These are phyloP conservation scores for Rhabdomys dilectus DNA, from an alignment of 2,113 vertebrate species.

Conservation along the genomic window DNA sequence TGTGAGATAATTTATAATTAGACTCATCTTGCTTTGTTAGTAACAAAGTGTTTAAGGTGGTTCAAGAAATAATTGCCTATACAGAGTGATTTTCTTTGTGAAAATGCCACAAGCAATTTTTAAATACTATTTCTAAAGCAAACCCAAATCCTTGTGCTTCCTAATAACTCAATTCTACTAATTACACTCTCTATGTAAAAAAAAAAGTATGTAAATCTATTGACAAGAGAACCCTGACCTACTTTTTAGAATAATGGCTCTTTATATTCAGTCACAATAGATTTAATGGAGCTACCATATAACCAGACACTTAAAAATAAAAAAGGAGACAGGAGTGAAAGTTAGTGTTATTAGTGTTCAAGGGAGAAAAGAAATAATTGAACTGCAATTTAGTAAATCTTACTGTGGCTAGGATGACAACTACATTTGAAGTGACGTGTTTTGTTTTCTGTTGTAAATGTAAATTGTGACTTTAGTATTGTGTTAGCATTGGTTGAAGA, in stretches of 20 bases:
- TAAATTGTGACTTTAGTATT: not conserved
- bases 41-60: conserved; percentile 41
- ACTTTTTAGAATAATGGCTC: conserved; percentile 57
- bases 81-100: conserved; percentile 19
- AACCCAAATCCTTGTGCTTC: not conserved
- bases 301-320: conserved; percentile 2
- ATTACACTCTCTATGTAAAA: conserved; percentile 32
- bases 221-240: conserved; percentile 47
- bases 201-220: conserved; percentile 36
- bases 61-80: conserved; percentile 11
- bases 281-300: conserved; percentile 50
- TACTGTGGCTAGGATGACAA: not conserved
- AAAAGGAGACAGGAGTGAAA: conserved; percentile 12
- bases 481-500: not conserved
- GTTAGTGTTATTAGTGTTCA: not conserved
- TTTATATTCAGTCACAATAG: conserved; percentile 38
- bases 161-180: conserved; percentile 34
- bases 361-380: conserved; percentile 46
- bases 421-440: not conserved
- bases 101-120: conserved; percentile 34
- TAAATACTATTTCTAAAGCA: conserved; percentile 37
- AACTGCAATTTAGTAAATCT: not conserved
- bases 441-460: not conserved
- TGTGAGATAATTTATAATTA: conserved; percentile 60
- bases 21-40: conserved; percentile 60